These are phyloP conservation scores for Pangasius mekongensis DNA, from an alignment of 2,797 vertebrate species.

Conservation along the genomic window DNA sequence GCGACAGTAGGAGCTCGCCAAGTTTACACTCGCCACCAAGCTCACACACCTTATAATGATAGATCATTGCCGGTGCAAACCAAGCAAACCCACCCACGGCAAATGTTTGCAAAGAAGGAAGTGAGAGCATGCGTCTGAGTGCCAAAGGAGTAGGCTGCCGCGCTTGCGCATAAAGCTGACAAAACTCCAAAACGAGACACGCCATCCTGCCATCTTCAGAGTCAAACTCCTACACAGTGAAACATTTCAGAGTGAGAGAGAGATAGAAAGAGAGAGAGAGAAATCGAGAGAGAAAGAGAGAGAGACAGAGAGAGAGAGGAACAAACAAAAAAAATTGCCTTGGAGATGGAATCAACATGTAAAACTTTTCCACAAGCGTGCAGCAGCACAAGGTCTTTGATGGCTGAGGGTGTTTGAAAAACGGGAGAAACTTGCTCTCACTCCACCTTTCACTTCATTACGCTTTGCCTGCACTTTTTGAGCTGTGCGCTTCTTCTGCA, in stretches of 20 bases:
- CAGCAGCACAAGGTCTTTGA: constrained; percentile 71
- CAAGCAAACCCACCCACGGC: constrained; percentile 63
- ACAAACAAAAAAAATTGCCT: constrained; percentile 66
- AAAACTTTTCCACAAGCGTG: constrained; percentile 63
- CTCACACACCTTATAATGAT: constrained; percentile 79
- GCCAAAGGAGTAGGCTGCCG: constrained; percentile 67
- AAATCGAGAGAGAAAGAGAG: constrained; percentile 34
- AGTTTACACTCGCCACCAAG: constrained; percentile 71
- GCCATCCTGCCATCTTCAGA: constrained; percentile 72
- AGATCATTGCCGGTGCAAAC: constrained; percentile 66
- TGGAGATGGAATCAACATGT: constrained; percentile 66
- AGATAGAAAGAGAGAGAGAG: constrained; percentile 30
- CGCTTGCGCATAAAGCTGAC: constrained; percentile 62
- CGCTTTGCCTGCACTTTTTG: constrained; percentile 72
- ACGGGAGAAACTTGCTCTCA: constrained; percentile 59
- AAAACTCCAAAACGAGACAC: constrained; percentile 65
- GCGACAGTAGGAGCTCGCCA: constrained; percentile 67
- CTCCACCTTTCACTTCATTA: constrained; percentile 67
- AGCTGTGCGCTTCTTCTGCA: constrained; percentile 72
- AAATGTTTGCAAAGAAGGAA: constrained; percentile 69
- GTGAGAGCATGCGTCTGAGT: constrained; percentile 65
- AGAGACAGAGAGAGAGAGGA: constrained; percentile 49
- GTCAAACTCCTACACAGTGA: constrained; percentile 66
- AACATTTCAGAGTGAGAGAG: constrained; percentile 51
- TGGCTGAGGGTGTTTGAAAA: constrained; percentile 73